These are phyloP conservation scores for Vireo altiloquus DNA, from an alignment of 2,113 vertebrate species.

Conservation along the genomic window DNA sequence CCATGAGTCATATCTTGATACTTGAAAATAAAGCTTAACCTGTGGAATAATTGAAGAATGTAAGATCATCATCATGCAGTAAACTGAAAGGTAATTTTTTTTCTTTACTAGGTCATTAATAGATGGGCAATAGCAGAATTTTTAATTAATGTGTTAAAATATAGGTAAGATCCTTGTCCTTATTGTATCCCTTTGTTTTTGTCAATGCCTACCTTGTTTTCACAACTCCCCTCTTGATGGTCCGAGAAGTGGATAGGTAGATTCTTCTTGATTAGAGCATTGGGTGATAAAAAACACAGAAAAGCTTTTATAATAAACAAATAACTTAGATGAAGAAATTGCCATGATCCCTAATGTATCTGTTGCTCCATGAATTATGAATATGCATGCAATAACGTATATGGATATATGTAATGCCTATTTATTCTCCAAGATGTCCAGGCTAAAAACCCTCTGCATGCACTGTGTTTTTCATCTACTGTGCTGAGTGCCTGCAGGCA, in stretches of 20 bases:
- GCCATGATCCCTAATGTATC: not conserved
- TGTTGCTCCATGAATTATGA: not conserved
- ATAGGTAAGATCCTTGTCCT: not conserved
- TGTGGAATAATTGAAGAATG: not conserved
- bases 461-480: not conserved
- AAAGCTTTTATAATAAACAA: not conserved
- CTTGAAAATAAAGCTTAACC: not conserved
- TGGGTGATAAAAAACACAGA: not conserved
- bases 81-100: not conserved
- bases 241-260: not conserved
- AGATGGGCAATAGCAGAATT: not conserved
- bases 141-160: not conserved
- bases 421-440: not conserved
- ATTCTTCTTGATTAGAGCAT: not conserved
- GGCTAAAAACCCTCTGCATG: not conserved
- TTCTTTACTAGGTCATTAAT: not conserved
- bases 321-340: not conserved
- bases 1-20: not conserved
- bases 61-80: not conserved
- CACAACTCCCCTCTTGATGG: not conserved
- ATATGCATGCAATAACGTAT: accelerated
- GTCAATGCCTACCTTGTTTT: not conserved
- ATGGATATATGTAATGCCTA: not conserved
- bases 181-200: not conserved
- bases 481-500: not conserved